Evolutionary conservation across 2,113 vertebrate species (phyloP).

Genomic region (Egretta garzetta): DNA sequence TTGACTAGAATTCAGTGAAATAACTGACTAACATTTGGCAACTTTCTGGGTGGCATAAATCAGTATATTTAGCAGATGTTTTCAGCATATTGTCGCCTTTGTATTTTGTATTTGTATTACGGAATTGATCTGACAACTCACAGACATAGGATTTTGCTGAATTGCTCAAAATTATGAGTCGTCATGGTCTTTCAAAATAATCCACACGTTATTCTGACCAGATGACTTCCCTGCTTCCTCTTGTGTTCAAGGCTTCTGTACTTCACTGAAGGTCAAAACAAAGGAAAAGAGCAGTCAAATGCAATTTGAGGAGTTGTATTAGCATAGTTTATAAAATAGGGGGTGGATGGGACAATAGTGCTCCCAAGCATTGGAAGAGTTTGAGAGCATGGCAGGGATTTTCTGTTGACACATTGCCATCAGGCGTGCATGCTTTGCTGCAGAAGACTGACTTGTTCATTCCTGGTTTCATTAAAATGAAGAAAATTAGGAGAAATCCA

Average conservation of each 20-base stretch:
- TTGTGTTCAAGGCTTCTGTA: not conserved
- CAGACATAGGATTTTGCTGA: not conserved
- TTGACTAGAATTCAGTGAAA: slow-evolving; percentile 11
- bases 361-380: not conserved
- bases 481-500: not conserved
- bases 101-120: not conserved
- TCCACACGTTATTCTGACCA: not conserved
- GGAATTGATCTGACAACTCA: not conserved
- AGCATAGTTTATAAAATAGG: not conserved
- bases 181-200: not conserved
- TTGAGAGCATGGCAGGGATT: not conserved
- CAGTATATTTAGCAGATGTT: slow-evolving; percentile 9
- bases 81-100: not conserved
- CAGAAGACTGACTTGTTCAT: not conserved
- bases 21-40: slow-evolving; percentile 11
- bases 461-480: not conserved
- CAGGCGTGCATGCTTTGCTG: not conserved
- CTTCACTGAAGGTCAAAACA: not conserved
- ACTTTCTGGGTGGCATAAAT: slow-evolving; percentile 25
- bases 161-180: not conserved
- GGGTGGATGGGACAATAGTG: not conserved
- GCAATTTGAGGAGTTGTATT: not conserved
- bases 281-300: not conserved
- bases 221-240: not conserved
- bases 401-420: not conserved